Base-by-base conservation (phyloP, 2,888 invertebrate species). In the Hirtodrosophila alboralis region DNA sequence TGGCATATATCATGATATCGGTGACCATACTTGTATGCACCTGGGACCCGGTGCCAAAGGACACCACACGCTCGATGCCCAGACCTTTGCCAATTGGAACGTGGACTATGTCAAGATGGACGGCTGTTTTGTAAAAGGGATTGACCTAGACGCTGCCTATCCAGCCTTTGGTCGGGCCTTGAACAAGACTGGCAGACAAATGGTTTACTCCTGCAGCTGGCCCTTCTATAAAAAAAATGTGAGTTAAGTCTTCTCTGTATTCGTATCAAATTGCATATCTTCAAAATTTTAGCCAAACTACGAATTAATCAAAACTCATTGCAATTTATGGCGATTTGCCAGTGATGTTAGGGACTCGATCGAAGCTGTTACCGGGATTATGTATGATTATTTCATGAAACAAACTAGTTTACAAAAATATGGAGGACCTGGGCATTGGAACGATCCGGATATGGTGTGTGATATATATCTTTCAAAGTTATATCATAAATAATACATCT, bases 101-200 rank as follows among this genome's bases (percentile, higher is more conserved):
- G 93, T 95, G 0, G 96, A 96, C 88, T 95, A 95, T 84, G 91
- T 96, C 14, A 96, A 96, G 90, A 88, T 96, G 38, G 96, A 96
- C 87, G 96, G 95, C 0, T 96, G 96, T 87, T 92, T 94, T 88
- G 91, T 93, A 1, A 91, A 93, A 37, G 88, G 91, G 6, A 74
- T 86, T 4, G 89, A 91, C 3, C 91, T 93, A 90, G 91, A 92
- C 75, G 68, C 63, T 91, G 95, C 94, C 1, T 96, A 95, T 87
- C 93, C 93, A 4, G 91, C 92, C 64, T 94, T 96, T 92, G 93
- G 93, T 26, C 84, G 87, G 48, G 92, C 92, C 48, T 88, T 96
- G 40, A 95, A 95, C 87, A 88, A 90, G 73, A 95, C 95, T 10
- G 94, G 94, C 12, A 91, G 95, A 18, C 93, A 93, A 5, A 95